These are phyloP conservation scores for Thymallus thymallus DNA, from an alignment of 2,113 vertebrate species.

Conservation along the genomic window DNA sequence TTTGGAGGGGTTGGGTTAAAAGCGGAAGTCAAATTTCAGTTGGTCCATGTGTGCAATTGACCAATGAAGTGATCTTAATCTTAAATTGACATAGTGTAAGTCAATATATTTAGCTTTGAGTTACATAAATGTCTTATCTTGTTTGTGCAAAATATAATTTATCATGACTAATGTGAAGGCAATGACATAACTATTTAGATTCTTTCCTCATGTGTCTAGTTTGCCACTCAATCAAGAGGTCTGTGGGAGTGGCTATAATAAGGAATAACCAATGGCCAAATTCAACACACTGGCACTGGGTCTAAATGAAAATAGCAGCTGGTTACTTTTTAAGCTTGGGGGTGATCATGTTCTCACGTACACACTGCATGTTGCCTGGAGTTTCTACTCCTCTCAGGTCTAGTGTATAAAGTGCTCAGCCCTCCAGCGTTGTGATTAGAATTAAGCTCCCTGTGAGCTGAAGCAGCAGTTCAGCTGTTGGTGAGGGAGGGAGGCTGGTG, in stretches of 20 bases:
- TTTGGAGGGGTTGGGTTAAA: no score
- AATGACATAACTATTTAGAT: background rate
- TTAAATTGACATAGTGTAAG: background rate
- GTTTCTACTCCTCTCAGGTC: constrained; percentile 21
- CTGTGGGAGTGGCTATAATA: background rate
- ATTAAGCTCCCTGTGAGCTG: constrained; percentile 17
- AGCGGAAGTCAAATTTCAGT: no score
- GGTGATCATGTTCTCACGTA: constrained; percentile 78
- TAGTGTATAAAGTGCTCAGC: constrained; percentile 23
- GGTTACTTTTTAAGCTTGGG: constrained; percentile 69
- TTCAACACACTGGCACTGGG: constrained; percentile 64
- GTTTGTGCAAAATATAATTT: background rate
- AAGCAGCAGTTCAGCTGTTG: background rate
- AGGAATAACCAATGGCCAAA: constrained; percentile 20
- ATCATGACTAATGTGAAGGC: background rate
- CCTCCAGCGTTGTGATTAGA: constrained; percentile 22
- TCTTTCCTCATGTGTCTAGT: background rate
- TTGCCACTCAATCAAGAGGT: background rate
- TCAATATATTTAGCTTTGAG: background rate
- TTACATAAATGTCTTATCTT: background rate
- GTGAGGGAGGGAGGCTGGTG: no score
- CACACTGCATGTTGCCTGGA: constrained; percentile 46
- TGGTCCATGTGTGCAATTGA: no score
- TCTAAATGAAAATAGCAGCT: constrained; percentile 78
- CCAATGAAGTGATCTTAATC: no score